These are phyloP conservation scores for Sebastes miniatus DNA, from an alignment of 2,797 vertebrate genomes.

Conservation along the genomic window DNA sequence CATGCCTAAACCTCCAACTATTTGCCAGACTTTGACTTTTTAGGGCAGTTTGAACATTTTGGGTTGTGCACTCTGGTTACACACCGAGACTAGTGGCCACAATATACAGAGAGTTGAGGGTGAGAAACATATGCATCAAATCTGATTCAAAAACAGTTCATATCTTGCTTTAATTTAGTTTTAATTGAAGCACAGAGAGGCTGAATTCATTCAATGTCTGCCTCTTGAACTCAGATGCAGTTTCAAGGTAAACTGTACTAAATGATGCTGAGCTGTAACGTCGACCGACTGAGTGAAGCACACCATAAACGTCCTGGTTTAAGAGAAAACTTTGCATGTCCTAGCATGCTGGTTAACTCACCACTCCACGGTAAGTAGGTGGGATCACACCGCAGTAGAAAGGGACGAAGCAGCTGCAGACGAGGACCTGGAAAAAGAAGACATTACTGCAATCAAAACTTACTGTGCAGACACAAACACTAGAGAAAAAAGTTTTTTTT, in stretches of 20 bases:
- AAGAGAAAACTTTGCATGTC: not conserved
- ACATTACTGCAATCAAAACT: not conserved
- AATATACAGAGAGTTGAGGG: not conserved
- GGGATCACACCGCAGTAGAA: conserved; percentile 89
- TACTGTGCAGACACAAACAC: not conserved
- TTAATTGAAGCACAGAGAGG: not conserved
- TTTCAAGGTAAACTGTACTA: not conserved
- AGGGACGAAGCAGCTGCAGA: conserved; percentile 91
- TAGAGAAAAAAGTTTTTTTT: not conserved
- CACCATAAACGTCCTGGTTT: not conserved
- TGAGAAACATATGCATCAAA: not conserved
- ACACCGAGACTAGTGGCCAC: not conserved
- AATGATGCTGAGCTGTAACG: not conserved
- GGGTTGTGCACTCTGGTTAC: not conserved
- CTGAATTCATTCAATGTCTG: not conserved
- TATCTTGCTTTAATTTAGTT: not conserved
- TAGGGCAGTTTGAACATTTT: too few species aligned
- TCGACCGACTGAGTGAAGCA: not conserved
- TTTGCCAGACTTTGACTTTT: not conserved
- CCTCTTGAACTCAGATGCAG: not conserved
- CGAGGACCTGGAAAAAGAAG: conserved; percentile 80
- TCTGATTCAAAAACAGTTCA: not conserved
- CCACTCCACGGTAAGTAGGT: conserved; percentile 89
- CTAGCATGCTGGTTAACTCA: conserved; percentile 73
- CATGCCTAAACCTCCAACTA: not conserved